Evolutionary conservation across 30 jellyfish, hydroid and myxozoan species (phyloP).

Genomic region (Aurelia aurita): DNA sequence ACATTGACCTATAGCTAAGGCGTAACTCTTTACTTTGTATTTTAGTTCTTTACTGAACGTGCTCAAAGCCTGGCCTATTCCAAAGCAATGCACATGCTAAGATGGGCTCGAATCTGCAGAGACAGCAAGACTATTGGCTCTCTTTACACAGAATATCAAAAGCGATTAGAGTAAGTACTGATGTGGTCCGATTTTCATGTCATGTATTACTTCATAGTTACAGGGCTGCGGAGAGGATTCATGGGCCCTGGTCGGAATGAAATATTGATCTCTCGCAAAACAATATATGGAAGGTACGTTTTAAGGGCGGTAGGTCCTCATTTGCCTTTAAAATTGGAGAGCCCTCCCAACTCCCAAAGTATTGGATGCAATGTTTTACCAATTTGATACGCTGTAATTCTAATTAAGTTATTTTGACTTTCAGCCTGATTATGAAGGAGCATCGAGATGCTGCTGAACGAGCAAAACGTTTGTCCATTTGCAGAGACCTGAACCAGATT

Average conservation of each 20-base stretch:
- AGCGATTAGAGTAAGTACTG: slow-evolving; percentile 70
- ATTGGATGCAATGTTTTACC: too few species aligned
- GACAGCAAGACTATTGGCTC: slow-evolving; percentile 73
- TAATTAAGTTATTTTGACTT: neutral
- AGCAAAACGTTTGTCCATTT: slow-evolving; percentile 72
- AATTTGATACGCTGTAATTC: too few species aligned
- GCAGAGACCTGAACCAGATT: slow-evolving; percentile 52
- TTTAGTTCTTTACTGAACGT: slow-evolving; percentile 72
- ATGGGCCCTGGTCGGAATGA: too few species aligned
- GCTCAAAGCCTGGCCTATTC: slow-evolving; percentile 66
- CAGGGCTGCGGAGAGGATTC: too few species aligned
- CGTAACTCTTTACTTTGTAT: neutral
- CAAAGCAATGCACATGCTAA: slow-evolving; percentile 73
- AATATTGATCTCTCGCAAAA: too few species aligned
- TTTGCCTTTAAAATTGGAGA: too few species aligned
- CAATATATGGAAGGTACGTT: too few species aligned
- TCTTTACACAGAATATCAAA: slow-evolving; percentile 59
- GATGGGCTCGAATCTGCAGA: slow-evolving; percentile 90
- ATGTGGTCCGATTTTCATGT: neutral
- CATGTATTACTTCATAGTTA: too few species aligned
- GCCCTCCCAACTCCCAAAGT: too few species aligned
- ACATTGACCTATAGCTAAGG: too few species aligned
- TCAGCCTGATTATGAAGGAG: slow-evolving; percentile 64
- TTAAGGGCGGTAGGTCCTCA: too few species aligned
- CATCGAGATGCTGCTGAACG: slow-evolving; percentile 78